Evolutionary conservation across 2,888 invertebrate genomes (phyloP).

Genomic region (Erpobdella octoculata): DNA sequence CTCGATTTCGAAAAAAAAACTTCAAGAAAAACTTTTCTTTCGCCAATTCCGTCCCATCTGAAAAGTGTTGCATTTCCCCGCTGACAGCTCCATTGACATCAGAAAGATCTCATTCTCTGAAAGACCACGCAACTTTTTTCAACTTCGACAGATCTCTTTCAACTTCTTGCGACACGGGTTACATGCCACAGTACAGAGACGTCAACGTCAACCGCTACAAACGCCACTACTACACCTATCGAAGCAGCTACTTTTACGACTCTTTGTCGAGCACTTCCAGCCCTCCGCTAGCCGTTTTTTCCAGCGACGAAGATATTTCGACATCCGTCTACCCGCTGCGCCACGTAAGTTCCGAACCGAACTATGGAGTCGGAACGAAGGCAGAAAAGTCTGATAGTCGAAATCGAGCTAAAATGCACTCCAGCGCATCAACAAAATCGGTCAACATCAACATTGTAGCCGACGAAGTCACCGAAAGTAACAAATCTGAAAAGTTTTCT

Average conservation of each 20-base stretch:
- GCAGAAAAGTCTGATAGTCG: not conserved
- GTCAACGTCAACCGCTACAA: slow-evolving; percentile 29
- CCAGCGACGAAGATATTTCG: slow-evolving; percentile 37
- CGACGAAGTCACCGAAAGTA: not conserved
- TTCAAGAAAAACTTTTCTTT: not conserved
- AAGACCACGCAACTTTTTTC: not conserved
- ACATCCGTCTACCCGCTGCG: slow-evolving; percentile 24
- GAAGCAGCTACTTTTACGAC: not conserved
- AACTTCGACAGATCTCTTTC: not conserved
- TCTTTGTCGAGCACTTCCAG: slow-evolving; percentile 12
- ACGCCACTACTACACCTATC: not conserved
- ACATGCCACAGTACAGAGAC: not conserved
- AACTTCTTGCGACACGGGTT: not conserved
- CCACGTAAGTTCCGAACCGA: slow-evolving; percentile 27
- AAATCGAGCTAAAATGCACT: not conserved
- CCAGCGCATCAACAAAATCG: not conserved
- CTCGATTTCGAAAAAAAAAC: not conserved
- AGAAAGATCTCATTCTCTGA: not conserved
- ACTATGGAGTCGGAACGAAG: not conserved
- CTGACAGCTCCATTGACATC: not conserved
- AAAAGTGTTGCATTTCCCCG: not conserved
- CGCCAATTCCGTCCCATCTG: not conserved
- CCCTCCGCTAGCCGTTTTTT: slow-evolving; percentile 36
- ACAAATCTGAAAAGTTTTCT: not conserved
- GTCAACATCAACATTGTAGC: not conserved